Conservation (phyloP, 1,140 invertebrate genomes). For the Myzus persicae region DNA sequence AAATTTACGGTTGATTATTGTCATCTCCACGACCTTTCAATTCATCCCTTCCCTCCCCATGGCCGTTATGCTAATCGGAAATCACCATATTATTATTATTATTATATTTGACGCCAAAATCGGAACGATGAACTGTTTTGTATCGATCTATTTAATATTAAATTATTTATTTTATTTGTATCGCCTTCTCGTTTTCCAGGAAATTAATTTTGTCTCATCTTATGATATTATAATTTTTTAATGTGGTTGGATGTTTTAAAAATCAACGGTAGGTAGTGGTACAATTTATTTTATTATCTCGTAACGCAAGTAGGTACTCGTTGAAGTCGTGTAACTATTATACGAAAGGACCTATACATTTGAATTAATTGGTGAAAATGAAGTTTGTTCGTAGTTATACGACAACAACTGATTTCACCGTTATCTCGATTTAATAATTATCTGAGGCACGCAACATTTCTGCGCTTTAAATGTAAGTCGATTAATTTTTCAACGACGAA, state of each 20-base stretch:
- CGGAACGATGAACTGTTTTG: neutral
- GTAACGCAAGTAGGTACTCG: neutral
- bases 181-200: too few species aligned
- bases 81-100: neutral
- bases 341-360: neutral
- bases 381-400: neutral
- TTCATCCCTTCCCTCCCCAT: neutral
- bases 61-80: neutral
- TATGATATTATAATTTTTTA: neutral
- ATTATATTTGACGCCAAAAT: neutral
- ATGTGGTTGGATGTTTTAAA: neutral
- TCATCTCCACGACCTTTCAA: neutral
- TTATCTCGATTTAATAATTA: slow-evolving; percentile 9
- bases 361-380: neutral
- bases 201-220: neutral
- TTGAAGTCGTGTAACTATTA: neutral
- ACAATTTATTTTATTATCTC: neutral
- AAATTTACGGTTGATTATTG: neutral
- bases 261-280: neutral
- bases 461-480: neutral
- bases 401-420: neutral
- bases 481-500: slow-evolving; percentile 5
- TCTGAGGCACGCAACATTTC: neutral
- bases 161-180: neutral
- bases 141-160: neutral